Base-by-base conservation (phyloP, 1,140 invertebrate genomes). In the Plodia interpunctella region DNA sequence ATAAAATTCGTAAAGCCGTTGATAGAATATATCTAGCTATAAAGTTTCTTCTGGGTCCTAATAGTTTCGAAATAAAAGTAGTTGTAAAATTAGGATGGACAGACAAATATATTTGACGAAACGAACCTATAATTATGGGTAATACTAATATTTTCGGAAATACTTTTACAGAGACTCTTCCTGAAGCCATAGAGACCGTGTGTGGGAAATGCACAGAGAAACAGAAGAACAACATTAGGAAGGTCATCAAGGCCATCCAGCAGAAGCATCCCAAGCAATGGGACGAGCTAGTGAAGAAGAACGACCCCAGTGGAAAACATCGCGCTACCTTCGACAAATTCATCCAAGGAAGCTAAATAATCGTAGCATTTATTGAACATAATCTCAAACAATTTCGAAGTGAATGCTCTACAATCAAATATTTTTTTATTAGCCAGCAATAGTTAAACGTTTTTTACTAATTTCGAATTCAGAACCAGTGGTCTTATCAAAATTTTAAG, bases 151-250 rank as follows among this genome's bases (percentile, higher is more conserved):
- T 10, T 21, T 21, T 13, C n/a, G 19, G 5, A 57, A 49, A 49
- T 15, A 17, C 18, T 57, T 28, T 70, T 70, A 9, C 80, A 94
- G 93, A 87, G 66, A 80, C 91, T 35, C 75, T 93, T 18, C 93
- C 93, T 0, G 92, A 93, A 65, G 92, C 92, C 0, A 73, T 94
- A 35, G 80, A 90, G 60, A 93, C 91, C 3, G 90, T 90, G n/a
- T 94, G 93, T 66, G 76, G 68, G 0, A 88, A 91, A 67, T 94
- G 93, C 72, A 91, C 90, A 0, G 90, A 92, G 35, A 91, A 91
- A 68, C 92, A 93, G 67, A 91, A 90, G 65, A 76, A 74, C 8
- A 92, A 93, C 30, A 92, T 94, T 10, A 91, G 93, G 57, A 93
- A 93, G 75, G 90, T 95, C 6, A 93, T 93, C 28, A 86, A 73